Evolutionary conservation across 2,113 vertebrate species (phyloP).

Genomic region (Phalacrocorax carbo): DNA sequence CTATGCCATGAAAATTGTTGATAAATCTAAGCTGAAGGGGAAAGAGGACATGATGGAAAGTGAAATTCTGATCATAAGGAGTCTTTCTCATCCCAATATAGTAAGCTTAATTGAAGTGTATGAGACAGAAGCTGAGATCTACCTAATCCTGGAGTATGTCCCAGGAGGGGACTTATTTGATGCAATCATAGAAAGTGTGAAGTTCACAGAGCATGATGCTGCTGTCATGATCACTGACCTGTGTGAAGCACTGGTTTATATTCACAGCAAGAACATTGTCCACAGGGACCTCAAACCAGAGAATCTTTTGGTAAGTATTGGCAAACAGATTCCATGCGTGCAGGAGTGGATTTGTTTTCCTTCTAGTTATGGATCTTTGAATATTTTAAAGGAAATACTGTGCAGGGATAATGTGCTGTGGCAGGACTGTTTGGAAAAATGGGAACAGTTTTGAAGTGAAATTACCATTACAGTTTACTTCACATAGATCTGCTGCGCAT

Average conservation of each 20-base stretch:
- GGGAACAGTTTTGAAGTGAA: neutral
- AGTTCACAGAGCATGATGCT: slow-evolving; percentile 85
- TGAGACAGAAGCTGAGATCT: slow-evolving; percentile 86
- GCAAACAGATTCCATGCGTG: neutral
- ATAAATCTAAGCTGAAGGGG: slow-evolving; percentile 89
- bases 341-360: neutral
- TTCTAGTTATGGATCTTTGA: neutral
- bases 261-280: slow-evolving; percentile 89
- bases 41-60: slow-evolving; percentile 96
- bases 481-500: neutral
- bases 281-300: slow-evolving; percentile 97
- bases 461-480: neutral
- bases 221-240: slow-evolving; percentile 89
- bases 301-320: slow-evolving; percentile 88
- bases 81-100: slow-evolving; percentile 89
- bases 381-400: neutral
- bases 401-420: neutral
- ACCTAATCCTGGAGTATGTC: slow-evolving; percentile 92
- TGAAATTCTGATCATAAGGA: slow-evolving; percentile 88
- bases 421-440: neutral
- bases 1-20: slow-evolving; percentile 92
- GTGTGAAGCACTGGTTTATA: slow-evolving; percentile 88
- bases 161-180: slow-evolving; percentile 94
- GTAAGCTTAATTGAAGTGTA: slow-evolving; percentile 89
- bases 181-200: slow-evolving; percentile 87